A percentile compares a stretch with the other conserved stretches of the same genome.
Conservation (phyloP, 2,888 invertebrate species). For the Aporophyla nigra region DNA sequence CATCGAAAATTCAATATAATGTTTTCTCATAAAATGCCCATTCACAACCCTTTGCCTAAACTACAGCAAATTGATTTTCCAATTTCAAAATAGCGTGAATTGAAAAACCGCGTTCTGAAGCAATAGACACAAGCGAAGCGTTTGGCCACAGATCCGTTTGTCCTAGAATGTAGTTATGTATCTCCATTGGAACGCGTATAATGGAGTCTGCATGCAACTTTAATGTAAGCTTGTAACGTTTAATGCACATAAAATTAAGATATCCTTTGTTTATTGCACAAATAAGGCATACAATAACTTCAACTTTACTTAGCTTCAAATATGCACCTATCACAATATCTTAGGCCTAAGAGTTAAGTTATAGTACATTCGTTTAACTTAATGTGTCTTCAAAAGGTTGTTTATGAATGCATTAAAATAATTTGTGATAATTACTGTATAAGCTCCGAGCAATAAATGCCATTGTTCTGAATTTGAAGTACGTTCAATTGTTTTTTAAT, state of each 20-base stretch:
- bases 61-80: background rate
- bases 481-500: conserved; percentile 30
- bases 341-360: conserved; percentile 36
- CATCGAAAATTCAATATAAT: too few relatives aligned
- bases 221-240: conserved; percentile 12
- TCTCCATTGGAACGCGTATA: conserved; percentile 11
- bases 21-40: background rate
- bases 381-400: conserved; percentile 52
- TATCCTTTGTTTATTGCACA: conserved; percentile 46
- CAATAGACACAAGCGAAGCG: background rate
- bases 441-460: conserved; percentile 20
- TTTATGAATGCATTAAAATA: conserved; percentile 51
- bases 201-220: conserved; percentile 1
- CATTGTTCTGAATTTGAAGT: conserved; percentile 44
- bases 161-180: conserved; percentile 15
- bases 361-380: conserved; percentile 38
- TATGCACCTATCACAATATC: conserved; percentile 40
- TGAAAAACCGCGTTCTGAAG: background rate
- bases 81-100: background rate
- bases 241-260: conserved; percentile 46
- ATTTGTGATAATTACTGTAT: conserved; percentile 46
- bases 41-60: background rate
- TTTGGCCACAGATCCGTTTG: background rate
- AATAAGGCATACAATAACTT: conserved; percentile 32
- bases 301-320: conserved; percentile 30